These are phyloP conservation scores for Anhinga anhinga DNA, from an alignment of 2,113 vertebrate genomes.

Conservation along the genomic window DNA sequence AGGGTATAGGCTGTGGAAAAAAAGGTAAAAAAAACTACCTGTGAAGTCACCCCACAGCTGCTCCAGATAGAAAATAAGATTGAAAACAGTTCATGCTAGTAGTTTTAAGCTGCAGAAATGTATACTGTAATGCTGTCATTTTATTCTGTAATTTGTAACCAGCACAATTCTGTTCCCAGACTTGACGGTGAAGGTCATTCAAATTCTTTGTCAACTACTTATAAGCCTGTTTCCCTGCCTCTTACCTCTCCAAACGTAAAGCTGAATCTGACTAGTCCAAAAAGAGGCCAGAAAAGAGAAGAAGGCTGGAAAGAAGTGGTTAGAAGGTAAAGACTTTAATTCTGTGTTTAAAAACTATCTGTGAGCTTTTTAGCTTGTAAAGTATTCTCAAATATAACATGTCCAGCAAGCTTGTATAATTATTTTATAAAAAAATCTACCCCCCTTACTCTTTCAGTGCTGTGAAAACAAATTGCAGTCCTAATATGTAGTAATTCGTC, in stretches of 20 bases:
- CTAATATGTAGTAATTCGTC: not conserved
- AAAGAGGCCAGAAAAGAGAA: slow-evolving; percentile 96
- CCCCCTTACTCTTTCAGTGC: not conserved
- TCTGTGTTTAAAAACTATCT: not conserved
- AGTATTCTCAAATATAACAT: not conserved
- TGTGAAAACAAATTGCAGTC: not conserved
- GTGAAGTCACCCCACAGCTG: not conserved
- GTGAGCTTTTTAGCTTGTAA: not conserved
- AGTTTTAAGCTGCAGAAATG: not conserved
- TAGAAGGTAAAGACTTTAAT: slow-evolving; percentile 79
- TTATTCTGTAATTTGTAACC: not conserved
- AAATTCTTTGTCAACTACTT: slow-evolving; percentile 82
- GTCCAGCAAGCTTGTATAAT: not conserved
- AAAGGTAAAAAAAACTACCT: not conserved
- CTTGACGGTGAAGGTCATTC: slow-evolving; percentile 80
- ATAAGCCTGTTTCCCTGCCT: slow-evolving; percentile 90
- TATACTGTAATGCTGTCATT: not conserved
- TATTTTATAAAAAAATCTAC: not conserved
- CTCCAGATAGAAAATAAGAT: not conserved
- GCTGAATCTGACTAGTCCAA: slow-evolving; percentile 94
- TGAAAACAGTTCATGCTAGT: not conserved
- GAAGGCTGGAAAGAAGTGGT: slow-evolving; percentile 99
- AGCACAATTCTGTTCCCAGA: slow-evolving; percentile 55
- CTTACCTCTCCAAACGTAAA: slow-evolving; percentile 90
- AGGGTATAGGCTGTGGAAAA: not conserved